Base-by-base conservation (phyloP, 2,797 vertebrate genomes). In the Adelosebastes latens region DNA sequence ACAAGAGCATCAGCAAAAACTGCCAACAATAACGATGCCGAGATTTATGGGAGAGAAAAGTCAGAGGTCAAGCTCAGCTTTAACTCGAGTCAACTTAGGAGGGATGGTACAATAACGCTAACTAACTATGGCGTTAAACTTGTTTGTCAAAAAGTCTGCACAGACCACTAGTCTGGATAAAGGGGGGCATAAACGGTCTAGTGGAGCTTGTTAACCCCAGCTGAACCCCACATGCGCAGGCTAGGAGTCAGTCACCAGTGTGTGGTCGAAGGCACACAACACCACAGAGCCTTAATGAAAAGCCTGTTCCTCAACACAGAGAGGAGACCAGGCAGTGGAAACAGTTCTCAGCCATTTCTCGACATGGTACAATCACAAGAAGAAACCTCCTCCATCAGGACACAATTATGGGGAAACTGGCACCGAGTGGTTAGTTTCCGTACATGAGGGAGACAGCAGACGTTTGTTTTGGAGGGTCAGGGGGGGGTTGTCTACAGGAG, bases 281-380 rank as follows among this genome's bases (percentile, higher is more conserved):
- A 61, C 71, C 42, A 12, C 66, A 46, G 34, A 79, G 34, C 42
- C 80, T 87, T 66, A 88, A 86, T 79, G 85, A 81, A 64, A 72
- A 27, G 64, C 55, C 82, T 83, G 75, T 77, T 84, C 61, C 67
- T 60, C 20, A 67, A 24, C 64, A 46, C 39, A 16, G 73, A 71
- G 24, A 62, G n/a, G n/a, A 72, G 69, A 36, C 22, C 29, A 2
- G 4, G 22, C 60, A 39, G 64, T 61, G 81, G 82, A 85, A 90
- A 90, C 74, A 14, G 14, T 80, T 68, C 46, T 70, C 67, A 52
- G 56, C 16, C 69, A 65, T 74, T 78, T 67, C 52, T 79, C 24
- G 9, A 80, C 61, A 80, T 39, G 55, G 53, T 75, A 71, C 73
- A 84, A 89, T 77, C 78, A 85, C 32, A 75, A 56, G 74, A 64